Evolutionary conservation across 2,888 invertebrate genomes (phyloP).

Genomic region (Caenorhabditis uteleia): DNA sequence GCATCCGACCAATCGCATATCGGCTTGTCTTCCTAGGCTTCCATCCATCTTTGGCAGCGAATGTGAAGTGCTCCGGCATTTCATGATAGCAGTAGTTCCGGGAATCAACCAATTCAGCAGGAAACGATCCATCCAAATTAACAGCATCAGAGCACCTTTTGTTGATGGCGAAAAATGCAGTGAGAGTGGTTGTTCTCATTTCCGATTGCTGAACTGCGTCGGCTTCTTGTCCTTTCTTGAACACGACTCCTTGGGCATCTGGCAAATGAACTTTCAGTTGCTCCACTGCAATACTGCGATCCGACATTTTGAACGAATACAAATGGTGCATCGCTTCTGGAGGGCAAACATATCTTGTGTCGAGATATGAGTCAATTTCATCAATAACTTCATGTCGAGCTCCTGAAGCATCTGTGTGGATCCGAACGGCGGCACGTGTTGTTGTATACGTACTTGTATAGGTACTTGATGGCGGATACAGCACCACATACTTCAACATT

Average conservation of each 20-base stretch:
- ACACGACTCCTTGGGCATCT: constrained; percentile 23
- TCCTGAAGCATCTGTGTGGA: background rate
- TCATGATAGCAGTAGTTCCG: constrained; percentile 2
- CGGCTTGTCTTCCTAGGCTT: background rate
- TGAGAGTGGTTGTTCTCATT: constrained; percentile 2
- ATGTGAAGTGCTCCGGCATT: constrained; percentile 25
- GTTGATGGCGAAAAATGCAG: constrained; percentile 8
- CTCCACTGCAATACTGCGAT: constrained; percentile 3
- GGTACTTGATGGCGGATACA: constrained; percentile 36
- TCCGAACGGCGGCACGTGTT: background rate
- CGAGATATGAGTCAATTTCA: constrained; percentile 27
- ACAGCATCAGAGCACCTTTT: background rate
- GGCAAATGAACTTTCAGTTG: constrained; percentile 35
- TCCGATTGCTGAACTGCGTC: background rate
- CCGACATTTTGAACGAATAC: constrained; percentile 24
- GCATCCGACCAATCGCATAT: constrained; percentile 16
- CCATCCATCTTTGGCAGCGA: constrained; percentile 6
- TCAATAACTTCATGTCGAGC: constrained; percentile 4
- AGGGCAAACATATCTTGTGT: constrained; percentile 38
- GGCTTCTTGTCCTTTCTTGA: constrained; percentile 4
- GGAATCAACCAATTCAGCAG: background rate
- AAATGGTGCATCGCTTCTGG: constrained; percentile 36
- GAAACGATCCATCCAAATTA: background rate
- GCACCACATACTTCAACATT: constrained; percentile 65
- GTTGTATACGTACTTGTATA: constrained; percentile 10